phyloP scores from a whole-genome alignment of 2,113 vertebrate genomes.

The Synchiropus splendidus region DNA sequence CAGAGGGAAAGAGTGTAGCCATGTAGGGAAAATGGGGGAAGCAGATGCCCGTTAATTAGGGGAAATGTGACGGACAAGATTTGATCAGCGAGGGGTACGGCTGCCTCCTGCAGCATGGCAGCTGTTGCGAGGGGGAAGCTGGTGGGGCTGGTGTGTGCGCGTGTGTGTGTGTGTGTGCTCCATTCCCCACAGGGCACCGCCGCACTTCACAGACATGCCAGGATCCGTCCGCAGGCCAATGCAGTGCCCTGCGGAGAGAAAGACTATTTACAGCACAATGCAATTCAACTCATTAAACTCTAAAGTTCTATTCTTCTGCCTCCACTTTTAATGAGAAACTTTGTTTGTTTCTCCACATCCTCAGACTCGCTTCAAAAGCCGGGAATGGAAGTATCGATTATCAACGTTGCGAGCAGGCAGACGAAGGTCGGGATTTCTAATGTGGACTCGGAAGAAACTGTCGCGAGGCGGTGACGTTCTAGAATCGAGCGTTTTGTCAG shows the following conservation, averaged over 20 bases:
- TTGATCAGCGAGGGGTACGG: constrained; percentile 83
- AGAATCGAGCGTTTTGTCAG: no score
- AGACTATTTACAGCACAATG: constrained; percentile 61
- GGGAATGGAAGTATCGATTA: no score
- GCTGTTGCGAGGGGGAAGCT: constrained; percentile 78
- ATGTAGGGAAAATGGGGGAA: constrained; percentile 77
- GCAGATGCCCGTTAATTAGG: constrained; percentile 99
- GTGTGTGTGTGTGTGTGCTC: constrained; percentile 12
- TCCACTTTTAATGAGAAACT: background rate
- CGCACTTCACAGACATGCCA: constrained; percentile 59
- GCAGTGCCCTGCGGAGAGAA: constrained; percentile 49
- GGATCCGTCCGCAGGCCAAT: constrained; percentile 60
- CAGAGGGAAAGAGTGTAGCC: constrained; percentile 52
- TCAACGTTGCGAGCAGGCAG: background rate
- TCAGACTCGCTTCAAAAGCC: no score
- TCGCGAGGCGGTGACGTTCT: no score
- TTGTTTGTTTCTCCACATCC: no score
- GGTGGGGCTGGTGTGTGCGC: constrained; percentile 34
- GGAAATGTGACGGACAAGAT: constrained; percentile 99
- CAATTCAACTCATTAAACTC: constrained; percentile 61
- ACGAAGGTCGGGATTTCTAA: no score
- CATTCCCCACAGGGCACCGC: constrained; percentile 61
- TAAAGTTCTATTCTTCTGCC: constrained; percentile 22
- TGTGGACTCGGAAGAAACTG: no score
- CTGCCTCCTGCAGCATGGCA: constrained; percentile 86